Percentiles rank a stretch among this genome's conserved stretches.
These are phyloP conservation scores for Polydrusus tereticollis DNA, from an alignment of 2,888 invertebrate species.

Conservation along the genomic window DNA sequence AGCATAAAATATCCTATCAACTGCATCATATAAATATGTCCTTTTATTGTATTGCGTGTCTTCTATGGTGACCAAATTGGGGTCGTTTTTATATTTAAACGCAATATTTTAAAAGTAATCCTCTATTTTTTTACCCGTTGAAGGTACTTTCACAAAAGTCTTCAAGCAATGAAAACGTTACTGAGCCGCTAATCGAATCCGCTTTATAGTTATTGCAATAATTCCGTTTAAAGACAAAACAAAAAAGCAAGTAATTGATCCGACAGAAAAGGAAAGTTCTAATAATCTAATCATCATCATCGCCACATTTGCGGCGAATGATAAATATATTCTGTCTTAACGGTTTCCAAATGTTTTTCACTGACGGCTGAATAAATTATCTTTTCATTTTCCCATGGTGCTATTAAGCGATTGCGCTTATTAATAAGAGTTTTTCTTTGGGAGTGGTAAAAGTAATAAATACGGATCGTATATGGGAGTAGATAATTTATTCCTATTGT, in stretches of 20 bases:
- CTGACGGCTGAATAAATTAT: slow-evolving; percentile 15
- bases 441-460: neutral
- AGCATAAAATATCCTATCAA: no score
- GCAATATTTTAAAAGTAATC: no score
- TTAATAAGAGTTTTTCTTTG: neutral
- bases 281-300: slow-evolving; percentile 3
- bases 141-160: no score
- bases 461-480: neutral
- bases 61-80: no score
- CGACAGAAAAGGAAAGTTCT: slow-evolving; percentile 34
- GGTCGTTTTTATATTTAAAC: no score
- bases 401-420: neutral
- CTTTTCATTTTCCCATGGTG: slow-evolving; percentile 21
- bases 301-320: neutral
- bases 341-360: slow-evolving; percentile 30
- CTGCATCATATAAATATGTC: no score
- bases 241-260: slow-evolving; percentile 9
- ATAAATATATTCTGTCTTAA: slow-evolving; percentile 21
- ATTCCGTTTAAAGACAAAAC: neutral
- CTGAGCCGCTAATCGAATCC: no score
- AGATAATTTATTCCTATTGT: neutral
- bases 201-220: no score
- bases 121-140: no score
- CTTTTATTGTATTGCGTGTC: no score
- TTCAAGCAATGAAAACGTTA: no score